Conservation (phyloP, 2,797 vertebrate species). For the Chelon labrosus region DNA sequence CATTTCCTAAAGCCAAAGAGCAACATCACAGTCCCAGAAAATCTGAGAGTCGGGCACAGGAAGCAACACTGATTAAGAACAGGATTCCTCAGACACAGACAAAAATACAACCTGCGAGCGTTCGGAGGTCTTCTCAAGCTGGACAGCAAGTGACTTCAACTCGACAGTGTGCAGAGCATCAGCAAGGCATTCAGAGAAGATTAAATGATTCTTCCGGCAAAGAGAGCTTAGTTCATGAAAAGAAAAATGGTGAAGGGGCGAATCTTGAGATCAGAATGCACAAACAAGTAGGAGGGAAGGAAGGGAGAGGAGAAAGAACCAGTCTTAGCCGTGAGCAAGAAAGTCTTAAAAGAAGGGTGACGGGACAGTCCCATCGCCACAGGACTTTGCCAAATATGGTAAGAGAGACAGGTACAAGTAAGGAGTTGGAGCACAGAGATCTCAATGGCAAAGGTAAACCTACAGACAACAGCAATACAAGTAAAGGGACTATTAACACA, state of each 20-base stretch:
- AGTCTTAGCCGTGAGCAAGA: slow-evolving; percentile 41
- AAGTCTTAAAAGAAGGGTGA: slow-evolving; percentile 54
- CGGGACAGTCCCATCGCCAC: slow-evolving; percentile 69
- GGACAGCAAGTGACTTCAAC: slow-evolving; percentile 61
- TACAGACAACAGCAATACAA: slow-evolving; percentile 42
- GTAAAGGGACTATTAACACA: slow-evolving; percentile 49
- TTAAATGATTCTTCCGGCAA: slow-evolving; percentile 51
- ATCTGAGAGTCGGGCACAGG: slow-evolving; percentile 50
- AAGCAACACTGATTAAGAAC: slow-evolving; percentile 44
- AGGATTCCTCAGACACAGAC: slow-evolving; percentile 40
- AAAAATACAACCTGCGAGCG: slow-evolving; percentile 63
- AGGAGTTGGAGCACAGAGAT: slow-evolving; percentile 63
- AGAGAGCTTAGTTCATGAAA: slow-evolving; percentile 61
- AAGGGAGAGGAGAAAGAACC: slow-evolving; percentile 40
- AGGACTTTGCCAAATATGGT: slow-evolving; percentile 17
- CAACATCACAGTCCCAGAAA: slow-evolving; percentile 66
- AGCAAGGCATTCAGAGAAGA: slow-evolving; percentile 50
- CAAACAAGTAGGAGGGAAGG: slow-evolving; percentile 46
- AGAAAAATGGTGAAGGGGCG: slow-evolving; percentile 61
- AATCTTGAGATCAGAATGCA: slow-evolving; percentile 48
- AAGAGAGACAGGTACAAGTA: slow-evolving; percentile 46
- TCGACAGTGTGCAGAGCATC: slow-evolving; percentile 49
- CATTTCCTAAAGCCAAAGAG: slow-evolving; percentile 78
- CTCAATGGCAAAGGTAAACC: slow-evolving; percentile 50
- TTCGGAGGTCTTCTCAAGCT: slow-evolving; percentile 49